Evolutionary conservation across 2,888 invertebrate genomes (phyloP), one percentile per base, ranked within the genome.

Genomic region (Osedax fenrisi): DNA sequence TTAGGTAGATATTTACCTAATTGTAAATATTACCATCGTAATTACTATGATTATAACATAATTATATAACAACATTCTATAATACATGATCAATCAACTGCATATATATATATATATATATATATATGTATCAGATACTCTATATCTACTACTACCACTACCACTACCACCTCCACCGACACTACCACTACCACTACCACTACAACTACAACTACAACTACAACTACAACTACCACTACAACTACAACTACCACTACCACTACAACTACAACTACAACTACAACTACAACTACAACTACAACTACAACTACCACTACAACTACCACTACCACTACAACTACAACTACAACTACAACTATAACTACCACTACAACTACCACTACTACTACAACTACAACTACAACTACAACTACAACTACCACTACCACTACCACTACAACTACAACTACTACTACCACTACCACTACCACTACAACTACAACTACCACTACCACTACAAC

Each of bases 311-410:
- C 13, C 24, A 66, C 67, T 66, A 66, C 67, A 2, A 13, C 67
- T 66, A 13, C 13, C 24, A 66, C 67, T 3, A 66, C 67, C 3
- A 13, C 67, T 66, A 72, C 61, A 1, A 72, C 61, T 72, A 72
- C 26, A 1, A 72, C 26, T 64, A 72, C 26, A 10, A 72, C 26
- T 64, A 72, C 26, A 10, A 72, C 26, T 64, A 72, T 17, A 10
- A 72, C 26, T 25, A 66, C 67, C 23, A 66, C 67, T 10, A 3
- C 67, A 22, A 13, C 25, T 13, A 66, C 67, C 23, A 66, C 67
- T 2, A 13, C 21, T 67, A n/a, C 21, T n/a, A 67, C 67, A 3
- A n/a, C 67, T 17, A 25, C 21, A 3, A 67, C 21, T n/a, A 5
- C 67, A 3, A 67, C 67, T 67, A 25, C 67, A n/a, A n/a, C 21